Evolutionary conservation across 2,888 invertebrate species (phyloP).

Genomic region (Antitype chi): DNA sequence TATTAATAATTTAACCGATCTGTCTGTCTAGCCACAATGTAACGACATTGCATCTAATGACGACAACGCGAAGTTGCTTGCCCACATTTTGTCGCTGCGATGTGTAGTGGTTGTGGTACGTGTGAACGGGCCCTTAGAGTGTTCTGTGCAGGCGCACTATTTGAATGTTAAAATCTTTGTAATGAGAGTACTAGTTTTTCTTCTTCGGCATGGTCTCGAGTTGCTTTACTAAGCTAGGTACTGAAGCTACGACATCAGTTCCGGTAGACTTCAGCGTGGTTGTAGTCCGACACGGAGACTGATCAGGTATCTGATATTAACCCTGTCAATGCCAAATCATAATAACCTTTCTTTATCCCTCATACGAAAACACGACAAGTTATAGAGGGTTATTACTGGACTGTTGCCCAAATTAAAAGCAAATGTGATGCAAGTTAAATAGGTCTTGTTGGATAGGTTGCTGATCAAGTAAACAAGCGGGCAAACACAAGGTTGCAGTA

Average conservation of each 20-base stretch:
- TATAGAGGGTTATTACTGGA: neutral
- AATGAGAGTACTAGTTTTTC: constrained; percentile 20
- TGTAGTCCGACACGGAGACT: constrained; percentile 30
- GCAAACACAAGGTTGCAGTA: neutral
- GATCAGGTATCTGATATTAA: constrained; percentile 39
- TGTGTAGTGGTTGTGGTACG: neutral
- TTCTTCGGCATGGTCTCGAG: constrained; percentile 20
- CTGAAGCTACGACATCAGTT: constrained; percentile 29
- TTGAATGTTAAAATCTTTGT: constrained; percentile 46
- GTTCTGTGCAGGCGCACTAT: constrained; percentile 45
- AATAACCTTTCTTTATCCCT: constrained; percentile 32
- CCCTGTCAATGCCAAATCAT: constrained; percentile 40
- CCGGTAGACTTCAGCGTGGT: constrained; percentile 33
- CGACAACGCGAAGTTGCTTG: neutral
- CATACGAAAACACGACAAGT: constrained; percentile 23
- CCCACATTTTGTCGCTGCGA: neutral
- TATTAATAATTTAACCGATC: neutral
- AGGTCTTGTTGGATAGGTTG: constrained; percentile 4
- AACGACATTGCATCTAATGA: neutral
- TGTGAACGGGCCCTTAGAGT: constrained; percentile 6
- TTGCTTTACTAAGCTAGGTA: constrained; percentile 36
- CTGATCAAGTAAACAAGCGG: neutral
- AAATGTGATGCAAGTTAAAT: constrained; percentile 2
- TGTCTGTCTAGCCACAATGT: neutral
- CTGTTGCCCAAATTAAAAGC: constrained; percentile 4